These are phyloP conservation scores for Apeltes quadracus DNA, from an alignment of 2,113 vertebrate species.

Conservation along the genomic window DNA sequence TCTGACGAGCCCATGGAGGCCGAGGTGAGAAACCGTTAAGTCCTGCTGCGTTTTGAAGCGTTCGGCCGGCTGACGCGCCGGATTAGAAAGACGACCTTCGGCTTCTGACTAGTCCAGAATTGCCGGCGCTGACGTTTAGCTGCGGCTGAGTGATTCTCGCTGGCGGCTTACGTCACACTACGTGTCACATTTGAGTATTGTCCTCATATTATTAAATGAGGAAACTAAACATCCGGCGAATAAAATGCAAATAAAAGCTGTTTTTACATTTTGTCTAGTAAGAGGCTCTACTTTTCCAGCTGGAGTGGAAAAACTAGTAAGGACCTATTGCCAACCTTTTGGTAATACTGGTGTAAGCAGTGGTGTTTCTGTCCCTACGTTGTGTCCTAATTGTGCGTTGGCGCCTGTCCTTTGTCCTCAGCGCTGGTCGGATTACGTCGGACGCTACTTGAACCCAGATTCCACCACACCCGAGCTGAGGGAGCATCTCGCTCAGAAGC, in stretches of 20 bases:
- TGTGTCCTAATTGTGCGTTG: neutral
- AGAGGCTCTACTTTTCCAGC: constrained; percentile 29
- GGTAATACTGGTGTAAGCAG: constrained; percentile 11
- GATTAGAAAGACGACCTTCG: neutral
- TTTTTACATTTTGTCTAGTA: constrained; percentile 39
- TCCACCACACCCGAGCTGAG: constrained; percentile 94
- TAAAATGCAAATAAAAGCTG: constrained; percentile 30
- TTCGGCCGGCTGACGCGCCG: neutral
- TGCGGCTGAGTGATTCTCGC: neutral
- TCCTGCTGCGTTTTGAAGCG: neutral
- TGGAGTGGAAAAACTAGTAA: constrained; percentile 34
- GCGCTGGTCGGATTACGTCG: constrained; percentile 97
- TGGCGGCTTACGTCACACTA: neutral
- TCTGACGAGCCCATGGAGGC: constrained; percentile 96
- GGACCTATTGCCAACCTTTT: constrained; percentile 26
- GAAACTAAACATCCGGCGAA: neutral
- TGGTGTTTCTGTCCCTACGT: neutral
- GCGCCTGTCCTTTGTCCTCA: constrained; percentile 61
- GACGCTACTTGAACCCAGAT: constrained; percentile 92
- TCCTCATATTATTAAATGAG: neutral
- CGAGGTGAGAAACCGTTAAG: constrained; percentile 82
- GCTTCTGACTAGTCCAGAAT: neutral
- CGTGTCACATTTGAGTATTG: neutral
- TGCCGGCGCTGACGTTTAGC: neutral
- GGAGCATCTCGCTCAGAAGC: constrained; percentile 97